Percentiles rank a stretch among this genome's conserved stretches.
phyloP scores from a whole-genome alignment of 2,888 invertebrate species.

The Strigamia maritima region DNA sequence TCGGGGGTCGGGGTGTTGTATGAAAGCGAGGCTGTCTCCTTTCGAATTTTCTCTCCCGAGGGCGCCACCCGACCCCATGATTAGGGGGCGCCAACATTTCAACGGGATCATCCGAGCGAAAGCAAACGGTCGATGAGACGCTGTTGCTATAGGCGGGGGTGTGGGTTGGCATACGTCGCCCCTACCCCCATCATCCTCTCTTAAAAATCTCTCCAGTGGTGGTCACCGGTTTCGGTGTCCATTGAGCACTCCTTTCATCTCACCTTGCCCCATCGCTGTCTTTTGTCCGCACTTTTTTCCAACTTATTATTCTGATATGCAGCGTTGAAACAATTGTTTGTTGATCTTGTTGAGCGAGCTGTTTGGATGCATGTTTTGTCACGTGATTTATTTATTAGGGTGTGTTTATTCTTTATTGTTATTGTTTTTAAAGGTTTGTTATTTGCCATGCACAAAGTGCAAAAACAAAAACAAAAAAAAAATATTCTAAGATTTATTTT shows the following conservation, averaged over 20 bases:
- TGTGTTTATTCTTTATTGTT: neutral
- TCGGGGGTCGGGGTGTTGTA: neutral
- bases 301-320: neutral
- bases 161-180: neutral
- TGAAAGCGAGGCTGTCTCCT: conserved; percentile 19
- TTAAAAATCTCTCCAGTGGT: neutral
- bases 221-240: conserved; percentile 23
- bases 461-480: neutral
- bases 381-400: neutral
- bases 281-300: neutral
- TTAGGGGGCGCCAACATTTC: conserved; percentile 23
- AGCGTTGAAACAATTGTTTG: neutral
- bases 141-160: conserved; percentile 7
- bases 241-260: conserved; percentile 7
- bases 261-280: conserved; percentile 17
- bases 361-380: neutral
- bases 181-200: neutral
- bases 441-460: neutral
- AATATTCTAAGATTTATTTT: too few relatives aligned
- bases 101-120: conserved; percentile 11
- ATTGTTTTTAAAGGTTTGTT: neutral
- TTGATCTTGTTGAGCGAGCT: neutral
- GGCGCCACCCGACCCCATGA: conserved; percentile 23
- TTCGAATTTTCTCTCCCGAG: conserved; percentile 11
- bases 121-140: conserved; percentile 7